Evolutionary conservation across 2,113 vertebrate species (phyloP).

Genomic region (Microtus oregoni): DNA sequence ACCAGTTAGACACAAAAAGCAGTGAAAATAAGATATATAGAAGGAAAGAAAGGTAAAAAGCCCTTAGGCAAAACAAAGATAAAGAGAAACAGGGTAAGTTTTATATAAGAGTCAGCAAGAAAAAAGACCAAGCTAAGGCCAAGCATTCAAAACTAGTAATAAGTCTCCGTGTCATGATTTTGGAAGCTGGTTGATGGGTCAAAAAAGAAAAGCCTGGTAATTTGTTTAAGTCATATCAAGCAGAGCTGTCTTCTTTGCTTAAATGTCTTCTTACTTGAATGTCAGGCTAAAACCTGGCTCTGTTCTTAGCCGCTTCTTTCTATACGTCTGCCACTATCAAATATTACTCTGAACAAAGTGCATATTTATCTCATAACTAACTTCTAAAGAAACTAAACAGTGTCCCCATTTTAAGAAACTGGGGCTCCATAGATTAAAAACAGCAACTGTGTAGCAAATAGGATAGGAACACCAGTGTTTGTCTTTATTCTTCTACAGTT

Average conservation of each 20-base stretch:
- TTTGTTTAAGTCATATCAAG: background rate
- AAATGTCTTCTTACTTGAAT: background rate
- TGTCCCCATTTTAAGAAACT: slow-evolving; percentile 30
- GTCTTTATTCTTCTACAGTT: slow-evolving; percentile 17
- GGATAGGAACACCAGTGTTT: background rate
- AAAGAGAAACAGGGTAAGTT: background rate
- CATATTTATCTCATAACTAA: slow-evolving; percentile 29
- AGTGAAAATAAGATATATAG: no score
- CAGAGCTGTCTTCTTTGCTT: slow-evolving; percentile 37
- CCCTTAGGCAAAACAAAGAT: no score
- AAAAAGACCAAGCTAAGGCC: background rate
- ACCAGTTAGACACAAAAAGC: no score
- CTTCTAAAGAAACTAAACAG: slow-evolving; percentile 20
- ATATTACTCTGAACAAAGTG: background rate
- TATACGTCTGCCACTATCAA: slow-evolving; percentile 13
- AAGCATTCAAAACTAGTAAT: background rate
- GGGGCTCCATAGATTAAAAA: slow-evolving; percentile 19
- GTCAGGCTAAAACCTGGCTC: slow-evolving; percentile 17
- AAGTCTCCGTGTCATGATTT: background rate
- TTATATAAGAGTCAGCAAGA: background rate
- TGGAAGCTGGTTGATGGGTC: background rate
- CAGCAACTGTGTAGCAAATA: background rate
- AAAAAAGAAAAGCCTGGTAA: background rate
- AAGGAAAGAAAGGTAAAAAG: no score
- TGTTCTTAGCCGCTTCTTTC: slow-evolving; percentile 10